phyloP scores from a whole-genome alignment of 2,888 invertebrate genomes.

The Mantis religiosa region DNA sequence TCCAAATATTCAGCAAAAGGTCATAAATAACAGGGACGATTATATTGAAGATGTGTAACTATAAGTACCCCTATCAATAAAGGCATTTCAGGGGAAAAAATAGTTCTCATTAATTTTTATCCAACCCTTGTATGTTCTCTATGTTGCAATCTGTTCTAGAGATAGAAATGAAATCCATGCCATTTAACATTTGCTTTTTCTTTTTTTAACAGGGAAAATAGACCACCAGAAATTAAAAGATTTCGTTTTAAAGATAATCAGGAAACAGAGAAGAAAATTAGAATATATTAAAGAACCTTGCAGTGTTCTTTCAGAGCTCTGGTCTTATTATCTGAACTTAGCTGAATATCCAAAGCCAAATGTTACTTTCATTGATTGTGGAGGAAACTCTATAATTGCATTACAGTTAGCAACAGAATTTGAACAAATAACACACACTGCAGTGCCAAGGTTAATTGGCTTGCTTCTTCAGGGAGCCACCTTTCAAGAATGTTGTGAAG shows the following conservation, averaged over 20 bases:
- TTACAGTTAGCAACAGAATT: conserved; percentile 59
- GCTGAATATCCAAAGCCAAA: conserved; percentile 10
- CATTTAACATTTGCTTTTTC: too few relatives aligned
- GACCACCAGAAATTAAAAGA: not conserved
- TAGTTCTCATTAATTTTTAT: too few relatives aligned
- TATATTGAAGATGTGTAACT: too few relatives aligned
- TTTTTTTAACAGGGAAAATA: conserved; percentile 13
- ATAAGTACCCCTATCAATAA: too few relatives aligned
- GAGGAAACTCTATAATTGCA: conserved; percentile 69
- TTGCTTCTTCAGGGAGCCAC: conserved; percentile 21
- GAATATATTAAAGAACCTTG: not conserved
- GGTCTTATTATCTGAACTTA: conserved; percentile 27
- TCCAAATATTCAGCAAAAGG: too few relatives aligned
- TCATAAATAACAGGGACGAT: too few relatives aligned
- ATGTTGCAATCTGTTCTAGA: too few relatives aligned
- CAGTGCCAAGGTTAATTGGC: not conserved
- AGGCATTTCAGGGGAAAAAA: too few relatives aligned
- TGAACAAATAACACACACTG: conserved; percentile 38
- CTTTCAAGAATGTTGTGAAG: conserved; percentile 8
- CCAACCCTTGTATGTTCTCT: too few relatives aligned
- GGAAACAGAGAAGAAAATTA: not conserved
- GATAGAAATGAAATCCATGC: too few relatives aligned
- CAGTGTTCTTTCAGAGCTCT: conserved; percentile 21
- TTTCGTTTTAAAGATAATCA: not conserved
- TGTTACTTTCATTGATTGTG: conserved; percentile 42